Base-by-base conservation (phyloP, 2,113 vertebrate species). In the Esox niger region DNA sequence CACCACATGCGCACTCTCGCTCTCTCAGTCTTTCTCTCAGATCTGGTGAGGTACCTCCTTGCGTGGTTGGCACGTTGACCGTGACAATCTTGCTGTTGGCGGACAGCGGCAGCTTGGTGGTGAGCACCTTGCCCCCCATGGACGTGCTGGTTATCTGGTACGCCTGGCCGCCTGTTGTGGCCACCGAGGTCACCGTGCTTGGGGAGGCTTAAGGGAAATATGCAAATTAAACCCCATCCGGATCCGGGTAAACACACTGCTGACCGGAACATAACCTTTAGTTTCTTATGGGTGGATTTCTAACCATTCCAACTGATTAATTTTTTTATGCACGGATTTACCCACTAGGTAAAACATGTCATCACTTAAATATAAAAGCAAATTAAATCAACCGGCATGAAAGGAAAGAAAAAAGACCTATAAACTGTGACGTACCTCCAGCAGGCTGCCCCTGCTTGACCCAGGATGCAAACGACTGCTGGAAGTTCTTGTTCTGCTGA, bases 61-160 rank as follows among this genome's bases (percentile, higher is more conserved):
- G 96, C 30, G 97, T 95, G 84, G 94, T 93, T 86, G 96, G 96
- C 87, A 98, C 94, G 82, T 98, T 98, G 89, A 98, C 94, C 73
- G 97, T 95, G 91, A 98, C 94, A 86, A 98, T 96, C 93, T 98
- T 99, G 94, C 97, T 99, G 93, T 98, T 98, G 91, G 95, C 95
- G 69, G 97, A 95, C 84, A 98, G 93, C 33, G 96, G 97, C 86
- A 99, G 91, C 91, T 98, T 98, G 76, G 92, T 83, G 82, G 96
- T 96, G 89, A 98, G 92, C 87, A 99, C 95, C 88, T 95, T 97
- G 88, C 95, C 95, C 71, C 94, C 92, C 91, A 95, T 90, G 61
- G 95, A 93, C 78, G 85, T 95, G 91, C 95, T 94, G 73, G 96
- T 93, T 88, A 98, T 96, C 91, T 98, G 96, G 93, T 98, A 95